Conservation (phyloP, 2,113 vertebrate genomes). For the Dryoscopus gambensis region DNA sequence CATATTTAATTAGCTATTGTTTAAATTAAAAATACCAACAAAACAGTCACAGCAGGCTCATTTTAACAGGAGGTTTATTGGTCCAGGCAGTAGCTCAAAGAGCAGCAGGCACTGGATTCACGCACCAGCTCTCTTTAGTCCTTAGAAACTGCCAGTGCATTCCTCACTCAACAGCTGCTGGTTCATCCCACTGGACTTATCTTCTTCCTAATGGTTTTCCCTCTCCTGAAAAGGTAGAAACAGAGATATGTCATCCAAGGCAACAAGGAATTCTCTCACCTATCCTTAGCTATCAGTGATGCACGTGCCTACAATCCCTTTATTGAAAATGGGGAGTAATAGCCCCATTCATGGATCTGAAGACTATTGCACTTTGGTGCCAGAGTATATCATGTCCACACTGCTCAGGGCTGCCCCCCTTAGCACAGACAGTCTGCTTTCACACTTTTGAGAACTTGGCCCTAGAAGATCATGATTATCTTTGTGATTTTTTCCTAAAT, state of each 20-base stretch:
- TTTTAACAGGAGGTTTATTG: conserved; percentile 52
- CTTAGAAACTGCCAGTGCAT: conserved; percentile 14
- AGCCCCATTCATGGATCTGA: background rate
- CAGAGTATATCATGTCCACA: background rate
- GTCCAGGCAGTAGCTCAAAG: conserved; percentile 36
- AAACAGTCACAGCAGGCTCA: conserved; percentile 56
- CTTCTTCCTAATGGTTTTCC: background rate
- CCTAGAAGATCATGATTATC: background rate
- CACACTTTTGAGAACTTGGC: background rate
- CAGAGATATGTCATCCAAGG: background rate
- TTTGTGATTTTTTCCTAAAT: background rate
- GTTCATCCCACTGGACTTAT: background rate
- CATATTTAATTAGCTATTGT: conserved; percentile 71
- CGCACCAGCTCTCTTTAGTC: background rate
- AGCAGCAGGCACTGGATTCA: conserved; percentile 19
- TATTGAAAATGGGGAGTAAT: background rate
- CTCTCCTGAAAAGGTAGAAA: background rate
- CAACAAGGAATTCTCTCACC: background rate
- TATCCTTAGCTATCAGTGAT: background rate
- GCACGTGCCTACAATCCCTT: background rate
- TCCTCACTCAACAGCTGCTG: conserved; percentile 1
- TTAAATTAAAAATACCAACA: conserved; percentile 68
- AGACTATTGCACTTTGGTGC: background rate
- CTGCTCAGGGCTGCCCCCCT: background rate
- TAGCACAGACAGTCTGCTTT: background rate